Evolutionary conservation across 2,797 vertebrate genomes (phyloP), one percentile per base, ranked within the genome.

Genomic region (Oryzias dopingdopingensis): DNA sequence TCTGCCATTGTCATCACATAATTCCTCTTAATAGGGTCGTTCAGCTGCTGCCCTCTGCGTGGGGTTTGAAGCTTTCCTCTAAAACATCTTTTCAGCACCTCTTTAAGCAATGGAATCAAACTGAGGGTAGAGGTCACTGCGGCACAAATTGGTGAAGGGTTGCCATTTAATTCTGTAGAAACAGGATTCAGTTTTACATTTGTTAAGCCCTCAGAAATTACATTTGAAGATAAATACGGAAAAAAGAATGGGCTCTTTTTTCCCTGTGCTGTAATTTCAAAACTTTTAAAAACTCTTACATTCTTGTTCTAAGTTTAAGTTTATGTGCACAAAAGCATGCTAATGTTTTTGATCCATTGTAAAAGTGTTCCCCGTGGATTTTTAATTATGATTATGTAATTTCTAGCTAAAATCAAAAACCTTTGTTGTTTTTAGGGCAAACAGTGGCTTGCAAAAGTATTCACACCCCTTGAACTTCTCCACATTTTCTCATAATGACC

Each of bases 81-180:
- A 29, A 49, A 23, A 14, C 6, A 4, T 56, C 18, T 13, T 56
- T 37, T 16, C 14, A 1, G 41, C 1, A 3, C 60, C 23, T 42
- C 45, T 49, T 20, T 49, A 42, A 54, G 29, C 54, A 43, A 49
- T 20, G 45, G 49, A 54, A 54, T 62, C 51, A 62, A 52, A 54
- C 14, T n/a, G 29, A 45, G 7, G 22, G 40, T 18, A 49, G 40
- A 14, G 52, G 26, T 14, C 29, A 16, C 5, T 5, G 14, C 32
- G 20, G 32, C 2, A 13, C 20, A 10, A n/a, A 6, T 14, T 42
- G 10, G 40, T 22, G 6, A 13, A 14, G 37, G 3, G 24, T 20
- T 14, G 8, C 12, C 16, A 18, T 52, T 15, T 17, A 45, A 23
- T 14, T 24, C 18, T 14, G 22, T 26, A 52, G 15, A 29, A 14